Evolutionary conservation across 23 tunicate genomes (phyloP).

Genomic region (Botrylloides violaceus): DNA sequence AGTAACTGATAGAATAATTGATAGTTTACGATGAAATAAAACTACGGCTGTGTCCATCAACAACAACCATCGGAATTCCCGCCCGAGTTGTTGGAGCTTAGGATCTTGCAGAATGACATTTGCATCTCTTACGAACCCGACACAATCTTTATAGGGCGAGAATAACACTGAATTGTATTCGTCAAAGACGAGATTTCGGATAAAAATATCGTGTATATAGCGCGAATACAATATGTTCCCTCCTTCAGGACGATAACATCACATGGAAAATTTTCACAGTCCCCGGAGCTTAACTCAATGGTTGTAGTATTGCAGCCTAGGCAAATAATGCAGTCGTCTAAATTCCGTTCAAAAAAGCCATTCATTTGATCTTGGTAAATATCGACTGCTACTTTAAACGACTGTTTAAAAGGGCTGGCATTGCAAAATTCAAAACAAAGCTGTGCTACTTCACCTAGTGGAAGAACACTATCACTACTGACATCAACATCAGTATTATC

Average conservation of each 20-base stretch:
- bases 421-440: not conserved
- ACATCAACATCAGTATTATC: not conserved
- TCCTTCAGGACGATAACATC: slow-evolving; percentile 36
- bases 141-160: not conserved
- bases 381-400: slow-evolving; percentile 49
- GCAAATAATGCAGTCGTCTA: slow-evolving; percentile 55
- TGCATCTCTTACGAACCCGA: not conserved
- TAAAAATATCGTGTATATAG: not conserved
- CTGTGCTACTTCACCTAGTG: not conserved
- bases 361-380: slow-evolving; percentile 72
- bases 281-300: slow-evolving; percentile 28
- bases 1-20: too few relatives aligned
- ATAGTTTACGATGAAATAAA: too few relatives aligned
- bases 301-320: slow-evolving; percentile 18
- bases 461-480: not conserved
- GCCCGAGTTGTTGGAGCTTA: too few relatives aligned
- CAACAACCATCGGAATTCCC: too few relatives aligned
- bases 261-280: slow-evolving; percentile 31
- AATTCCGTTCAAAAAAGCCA: slow-evolving; percentile 75
- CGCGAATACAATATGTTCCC: slow-evolving; percentile 53
- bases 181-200: not conserved
- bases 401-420: not conserved
- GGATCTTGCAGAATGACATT: too few relatives aligned
- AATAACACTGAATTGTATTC: not conserved
- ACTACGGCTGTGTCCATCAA: too few relatives aligned